A percentile compares a stretch with the other conserved stretches of the same genome.
These are phyloP conservation scores for Epizoanthus stellaris DNA, from an alignment of 92 coral and sea anemone species.

Conservation along the genomic window DNA sequence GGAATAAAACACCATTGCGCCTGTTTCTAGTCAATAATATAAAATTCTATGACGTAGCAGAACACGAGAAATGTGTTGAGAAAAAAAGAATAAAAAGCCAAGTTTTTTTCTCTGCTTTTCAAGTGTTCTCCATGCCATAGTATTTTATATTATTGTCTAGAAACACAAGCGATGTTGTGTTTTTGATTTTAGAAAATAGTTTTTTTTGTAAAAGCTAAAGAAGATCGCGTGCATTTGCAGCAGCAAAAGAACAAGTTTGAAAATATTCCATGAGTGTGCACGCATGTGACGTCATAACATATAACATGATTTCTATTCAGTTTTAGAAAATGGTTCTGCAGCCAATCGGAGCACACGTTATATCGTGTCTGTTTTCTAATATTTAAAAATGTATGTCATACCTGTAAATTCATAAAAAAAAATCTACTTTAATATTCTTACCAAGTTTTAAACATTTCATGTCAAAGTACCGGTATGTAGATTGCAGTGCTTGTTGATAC, in stretches of 20 bases:
- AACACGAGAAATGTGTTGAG: no score
- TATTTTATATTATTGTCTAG: not conserved
- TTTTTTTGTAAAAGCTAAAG: no score
- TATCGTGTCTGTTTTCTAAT: conserved; percentile 4
- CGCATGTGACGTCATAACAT: not conserved
- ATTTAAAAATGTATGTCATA: conserved; percentile 10
- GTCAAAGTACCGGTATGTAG: conserved; percentile 20
- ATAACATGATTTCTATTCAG: conserved; percentile 10
- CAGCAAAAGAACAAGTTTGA: not conserved
- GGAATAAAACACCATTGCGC: no score
- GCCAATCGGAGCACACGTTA: conserved; percentile 2
- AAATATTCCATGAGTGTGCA: conserved; percentile 9
- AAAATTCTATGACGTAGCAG: not conserved
- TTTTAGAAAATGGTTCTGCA: conserved; percentile 21
- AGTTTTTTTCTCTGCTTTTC: no score
- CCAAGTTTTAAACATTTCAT: conserved; percentile 11
- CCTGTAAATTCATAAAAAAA: conserved; percentile 8
- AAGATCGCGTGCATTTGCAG: not conserved
- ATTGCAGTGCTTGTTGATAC: conserved; percentile 14
- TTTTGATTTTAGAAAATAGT: not conserved
- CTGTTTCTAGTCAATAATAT: not conserved
- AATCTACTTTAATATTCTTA: conserved; percentile 20
- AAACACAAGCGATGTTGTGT: not conserved
- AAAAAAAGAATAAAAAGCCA: no score
- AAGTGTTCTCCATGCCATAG: not conserved